Evolutionary conservation across 2,888 invertebrate genomes (phyloP), one percentile per base, ranked within the genome.

Genomic region (Meghimatium bilineatum): DNA sequence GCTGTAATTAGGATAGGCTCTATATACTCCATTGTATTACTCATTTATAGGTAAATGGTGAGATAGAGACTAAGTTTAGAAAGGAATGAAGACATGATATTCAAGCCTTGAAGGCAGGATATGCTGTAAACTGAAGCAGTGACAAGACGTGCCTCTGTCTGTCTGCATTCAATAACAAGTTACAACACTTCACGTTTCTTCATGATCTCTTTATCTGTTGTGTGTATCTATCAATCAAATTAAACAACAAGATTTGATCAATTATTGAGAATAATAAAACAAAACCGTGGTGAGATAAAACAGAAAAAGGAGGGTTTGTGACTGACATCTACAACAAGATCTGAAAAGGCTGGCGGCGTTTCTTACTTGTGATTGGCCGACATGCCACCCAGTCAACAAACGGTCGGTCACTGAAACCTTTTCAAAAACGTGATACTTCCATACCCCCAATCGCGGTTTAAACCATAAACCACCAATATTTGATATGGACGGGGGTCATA

Each of bases 351-450:
- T 60, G 67, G 32, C 36, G 72, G 34, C 72, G 36, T 56, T 60
- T 80, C 80, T 80, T 17, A 34, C 26, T n/a, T 80, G 52, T 52
- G 71, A 80, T 80, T 80, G 80, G 72, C 71, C 71, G 38, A 72
- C 69, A 60, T 69, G 69, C 56, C 69, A 32, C 80, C 72, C 80
- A 80, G 80, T 80, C 80, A 80, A 80, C 80, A 80, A 80, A 80
- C 34, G 80, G 72, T 52, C 71, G 80, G 72, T 44, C n/a, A 34
- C 34, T 12, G 79, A 69, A 69, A 69, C 79, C 78, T 78, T 44
- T 29, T 67, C 12, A 5, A 32, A 34, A 60, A 32, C 77, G 38
- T 63, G 56, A 12, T 56, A 14, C 23, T 10, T 56, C 44, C 44
- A 56, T 10, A 56, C 10, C 56, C 23, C 8, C 56, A 56, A 56